Evolutionary conservation across 2,888 invertebrate genomes (phyloP).

Genomic region (Poecilobothrus nobilitatus): DNA sequence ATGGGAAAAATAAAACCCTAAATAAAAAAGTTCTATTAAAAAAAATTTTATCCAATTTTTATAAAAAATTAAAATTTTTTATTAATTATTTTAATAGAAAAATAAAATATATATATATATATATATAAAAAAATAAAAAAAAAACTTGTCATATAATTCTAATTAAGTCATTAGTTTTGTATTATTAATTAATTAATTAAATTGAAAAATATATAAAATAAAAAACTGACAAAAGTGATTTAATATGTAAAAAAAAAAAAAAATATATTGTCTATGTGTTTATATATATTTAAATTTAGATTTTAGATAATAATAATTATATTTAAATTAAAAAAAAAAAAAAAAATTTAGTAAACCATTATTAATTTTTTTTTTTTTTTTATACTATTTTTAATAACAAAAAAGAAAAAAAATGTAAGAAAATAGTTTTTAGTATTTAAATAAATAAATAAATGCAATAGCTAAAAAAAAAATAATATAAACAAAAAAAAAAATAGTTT

Average conservation of each 20-base stretch:
- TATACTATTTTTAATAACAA: neutral
- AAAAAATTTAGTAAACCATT: neutral
- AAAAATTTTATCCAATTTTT: too few species aligned
- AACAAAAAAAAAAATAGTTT: neutral
- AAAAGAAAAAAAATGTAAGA: too few species aligned
- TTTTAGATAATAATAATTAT: too few species aligned
- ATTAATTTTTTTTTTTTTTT: neutral
- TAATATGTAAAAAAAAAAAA: neutral
- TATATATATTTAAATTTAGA: neutral
- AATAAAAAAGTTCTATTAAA: too few species aligned
- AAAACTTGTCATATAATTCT: neutral
- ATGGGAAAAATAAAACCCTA: too few species aligned
- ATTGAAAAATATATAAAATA: too few species aligned
- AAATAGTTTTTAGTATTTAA: neutral
- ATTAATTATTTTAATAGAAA: too few species aligned
- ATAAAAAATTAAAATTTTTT: too few species aligned
- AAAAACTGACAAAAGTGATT: neutral
- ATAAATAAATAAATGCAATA: neutral
- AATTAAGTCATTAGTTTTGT: slow-evolving; percentile 4
- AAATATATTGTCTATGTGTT: neutral
- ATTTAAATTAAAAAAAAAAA: too few species aligned
- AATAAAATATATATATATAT: neutral
- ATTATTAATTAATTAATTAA: too few species aligned
- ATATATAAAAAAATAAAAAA: neutral
- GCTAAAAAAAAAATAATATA: neutral